Base-by-base conservation (phyloP, 2,113 vertebrate genomes). In the Planiliza haematocheilus region DNA sequence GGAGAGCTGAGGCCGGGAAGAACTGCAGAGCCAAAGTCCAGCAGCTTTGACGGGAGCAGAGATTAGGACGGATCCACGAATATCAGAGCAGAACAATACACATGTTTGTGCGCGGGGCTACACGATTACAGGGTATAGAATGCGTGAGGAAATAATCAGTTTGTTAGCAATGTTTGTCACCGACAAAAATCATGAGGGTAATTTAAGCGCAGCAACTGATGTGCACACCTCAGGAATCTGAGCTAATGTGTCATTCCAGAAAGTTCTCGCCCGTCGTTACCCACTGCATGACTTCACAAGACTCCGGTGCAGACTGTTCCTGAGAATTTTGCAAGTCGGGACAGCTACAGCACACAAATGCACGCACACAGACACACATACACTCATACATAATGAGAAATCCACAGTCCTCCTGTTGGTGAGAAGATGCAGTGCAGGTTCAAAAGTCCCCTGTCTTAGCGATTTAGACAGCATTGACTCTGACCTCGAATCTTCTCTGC, bases 291-390 rank as follows among this genome's bases (percentile, higher is more conserved):
- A 88, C 74, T 90, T 87, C 72, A 85, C 71, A 77, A 56, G 69
- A 81, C 65, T 70, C 49, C 59, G 51, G 74, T 20, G 70, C 77
- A 86, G 69, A 52, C 77, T 82, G 79, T 66, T 82, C 76, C 73
- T 74, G 78, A 85, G 81, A 91, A 69, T 76, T 86, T 56, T 86
- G 74, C 90, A 91, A 82, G 87, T 86, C 86, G 68, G 62, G 84
- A 79, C 82, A 89, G 74, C 77, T 84, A 74, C 45, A 8, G 46
- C 62, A 43, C 39, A 58, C 53, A 61, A 80, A 68, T 57, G 69
- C 43, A 49, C 24, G 61, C 43, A 48, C 12, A 64, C 30, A 42
- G 45, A 59, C 68, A 69, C 39, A 57, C 52, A 69, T 65, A 73
- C n/a, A n/a, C 53, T 71, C 45, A 65, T 18, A 46, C 16, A 57